Base-by-base conservation (phyloP, 30 jellyfish, hydroid and myxozoan species). In the Sanderia malayensis region DNA sequence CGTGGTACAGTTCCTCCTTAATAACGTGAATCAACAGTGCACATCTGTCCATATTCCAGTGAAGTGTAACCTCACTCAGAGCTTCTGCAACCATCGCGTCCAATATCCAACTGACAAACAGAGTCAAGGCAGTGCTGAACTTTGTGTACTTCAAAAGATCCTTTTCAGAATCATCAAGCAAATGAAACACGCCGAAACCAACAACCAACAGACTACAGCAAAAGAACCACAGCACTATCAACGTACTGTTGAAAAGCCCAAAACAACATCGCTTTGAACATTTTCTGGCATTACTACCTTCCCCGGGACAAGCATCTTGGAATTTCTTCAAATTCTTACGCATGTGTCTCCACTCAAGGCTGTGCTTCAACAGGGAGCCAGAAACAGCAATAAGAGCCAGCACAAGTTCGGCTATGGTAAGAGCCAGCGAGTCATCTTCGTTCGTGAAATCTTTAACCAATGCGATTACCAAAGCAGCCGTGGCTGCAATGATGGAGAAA, bases 81-180 rank as follows among this genome's bases (percentile, higher is more conserved):
- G 27, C 64, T 18, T 49, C 64, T 15, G 64, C 27, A 2, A 49
- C 64, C 23, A 49, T 15, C 25, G 64, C 11, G 18, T 49, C 64
- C 27, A 49, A 49, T 15, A 49, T 19, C 64, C 64, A 49, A 19
- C 64, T 49, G 2, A 49, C 18, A 49, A 49, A 49, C 64, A 49
- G 7, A 19, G 27, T 49, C 23, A 49, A 49, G 27, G 64, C 64
- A 9, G 64, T 49, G 64, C 64, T 49, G 64, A 49, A 49, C 24
- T 49, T 49, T 19, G 64, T 49, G 24, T 49, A 49, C 18, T 49
- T 19, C 3, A 49, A 19, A 49, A 49, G 18, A 19, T 15, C 23
- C 4, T 18, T 15, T 18, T 49, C 27, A 2, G 23, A 15, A 9
- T 15, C 27, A 24, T 49, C 64, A 3, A 49, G 24, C 3, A 15